A percentile compares a stretch with the other conserved stretches of the same genome.
These are phyloP conservation scores for Nerophis ophidion DNA, from an alignment of 2,113 vertebrate genomes.

Conservation along the genomic window DNA sequence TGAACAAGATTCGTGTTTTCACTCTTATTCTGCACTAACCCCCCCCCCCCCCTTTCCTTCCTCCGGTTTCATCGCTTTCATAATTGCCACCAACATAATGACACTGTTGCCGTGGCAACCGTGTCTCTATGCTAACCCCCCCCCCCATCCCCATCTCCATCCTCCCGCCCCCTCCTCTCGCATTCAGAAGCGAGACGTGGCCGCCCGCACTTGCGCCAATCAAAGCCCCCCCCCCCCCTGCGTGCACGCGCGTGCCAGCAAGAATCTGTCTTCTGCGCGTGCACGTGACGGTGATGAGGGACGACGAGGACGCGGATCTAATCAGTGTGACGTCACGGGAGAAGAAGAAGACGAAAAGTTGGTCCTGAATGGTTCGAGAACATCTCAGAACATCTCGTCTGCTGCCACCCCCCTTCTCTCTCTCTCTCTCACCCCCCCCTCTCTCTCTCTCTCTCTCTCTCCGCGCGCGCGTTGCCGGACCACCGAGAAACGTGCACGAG, in stretches of 20 bases:
- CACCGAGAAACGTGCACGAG: slow-evolving; percentile 21
- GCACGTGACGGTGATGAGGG: too few relatives aligned
- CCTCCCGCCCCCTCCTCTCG: neutral
- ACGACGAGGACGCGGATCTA: slow-evolving; percentile 36
- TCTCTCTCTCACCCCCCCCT: too few relatives aligned
- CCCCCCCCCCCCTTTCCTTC: slow-evolving; percentile 44
- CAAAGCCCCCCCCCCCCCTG: too few relatives aligned
- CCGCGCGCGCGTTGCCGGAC: slow-evolving; percentile 32
- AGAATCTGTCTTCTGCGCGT: too few relatives aligned
- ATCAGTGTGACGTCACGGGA: slow-evolving; percentile 22
- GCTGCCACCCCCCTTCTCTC: slow-evolving; percentile 5
- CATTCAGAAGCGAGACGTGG: neutral
- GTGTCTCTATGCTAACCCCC: slow-evolving; percentile 23
- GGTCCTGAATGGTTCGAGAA: slow-evolving; percentile 21
- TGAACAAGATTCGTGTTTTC: neutral
- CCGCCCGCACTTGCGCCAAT: too few relatives aligned
- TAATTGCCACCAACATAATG: slow-evolving; percentile 77
- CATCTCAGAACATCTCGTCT: slow-evolving; percentile 37
- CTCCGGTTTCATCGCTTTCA: slow-evolving; percentile 66
- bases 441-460: neutral
- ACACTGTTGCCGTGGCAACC: slow-evolving; percentile 78
- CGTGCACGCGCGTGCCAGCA: too few relatives aligned
- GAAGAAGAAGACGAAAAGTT: too few relatives aligned
- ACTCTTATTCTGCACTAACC: slow-evolving; percentile 47
- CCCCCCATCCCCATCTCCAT: neutral